A percentile compares a stretch with the other conserved stretches of the same genome.
These are phyloP conservation scores for Nomada hirtipes DNA, from an alignment of 2,888 invertebrate species.

Conservation along the genomic window DNA sequence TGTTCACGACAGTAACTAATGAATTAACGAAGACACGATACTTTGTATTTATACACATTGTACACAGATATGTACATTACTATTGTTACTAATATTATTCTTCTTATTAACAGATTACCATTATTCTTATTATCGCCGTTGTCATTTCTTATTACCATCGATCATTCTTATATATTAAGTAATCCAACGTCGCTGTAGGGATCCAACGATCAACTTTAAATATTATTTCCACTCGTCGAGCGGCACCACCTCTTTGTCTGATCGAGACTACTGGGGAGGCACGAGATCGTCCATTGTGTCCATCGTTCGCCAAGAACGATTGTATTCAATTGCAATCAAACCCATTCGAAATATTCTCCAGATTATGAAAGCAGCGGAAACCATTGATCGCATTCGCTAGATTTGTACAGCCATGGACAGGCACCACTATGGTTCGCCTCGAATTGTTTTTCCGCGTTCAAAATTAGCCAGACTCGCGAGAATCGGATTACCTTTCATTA, in stretches of 20 bases:
- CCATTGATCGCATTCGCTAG: background rate
- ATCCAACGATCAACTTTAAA: slow-evolving; percentile 64
- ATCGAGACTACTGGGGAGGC: background rate
- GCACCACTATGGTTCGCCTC: background rate
- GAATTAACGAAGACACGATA: slow-evolving; percentile 56
- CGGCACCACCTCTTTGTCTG: slow-evolving; percentile 12
- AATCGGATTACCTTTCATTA: slow-evolving; percentile 4
- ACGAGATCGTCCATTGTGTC: slow-evolving; percentile 47
- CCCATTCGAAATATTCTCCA: background rate
- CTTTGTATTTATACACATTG: slow-evolving; percentile 63
- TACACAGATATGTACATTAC: slow-evolving; percentile 70
- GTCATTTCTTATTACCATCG: slow-evolving; percentile 49
- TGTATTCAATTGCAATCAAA: slow-evolving; percentile 9
- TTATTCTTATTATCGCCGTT: slow-evolving; percentile 58
- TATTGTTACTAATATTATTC: slow-evolving; percentile 65
- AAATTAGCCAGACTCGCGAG: background rate
- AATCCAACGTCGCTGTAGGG: slow-evolving; percentile 65
- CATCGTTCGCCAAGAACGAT: background rate
- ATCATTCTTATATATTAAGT: slow-evolving; percentile 40
- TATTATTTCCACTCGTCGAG: slow-evolving; percentile 66
- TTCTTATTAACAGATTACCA: slow-evolving; percentile 55
- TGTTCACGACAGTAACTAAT: slow-evolving; percentile 27
- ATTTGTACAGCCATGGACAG: slow-evolving; percentile 8
- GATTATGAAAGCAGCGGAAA: background rate
- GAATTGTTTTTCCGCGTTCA: background rate